A percentile compares a stretch with the other conserved stretches of the same genome.
phyloP scores from a whole-genome alignment of 2,888 invertebrate genomes.

The Tetropium fuscum region DNA sequence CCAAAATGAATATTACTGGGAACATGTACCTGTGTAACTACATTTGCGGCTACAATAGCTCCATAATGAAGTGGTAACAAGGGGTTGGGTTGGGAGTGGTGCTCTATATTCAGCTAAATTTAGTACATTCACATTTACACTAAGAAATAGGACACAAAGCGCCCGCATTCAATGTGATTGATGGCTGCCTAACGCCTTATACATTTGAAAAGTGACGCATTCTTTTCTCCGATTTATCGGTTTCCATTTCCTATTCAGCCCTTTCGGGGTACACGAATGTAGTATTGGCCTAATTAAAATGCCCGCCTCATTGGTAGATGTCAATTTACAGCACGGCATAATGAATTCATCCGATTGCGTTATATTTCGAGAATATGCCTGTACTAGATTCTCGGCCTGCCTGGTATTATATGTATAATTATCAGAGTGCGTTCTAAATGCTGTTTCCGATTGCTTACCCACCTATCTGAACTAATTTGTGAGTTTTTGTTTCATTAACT shows the following conservation, averaged over 20 bases:
- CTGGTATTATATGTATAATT: too few species aligned
- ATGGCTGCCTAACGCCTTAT: conserved; percentile 21
- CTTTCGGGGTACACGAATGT: conserved; percentile 8
- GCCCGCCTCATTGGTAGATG: not conserved
- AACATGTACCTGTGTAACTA: not conserved
- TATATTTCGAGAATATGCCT: too few species aligned
- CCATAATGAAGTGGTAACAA: not conserved
- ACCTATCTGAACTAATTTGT: too few species aligned
- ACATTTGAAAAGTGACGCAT: conserved; percentile 19
- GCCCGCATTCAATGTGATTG: conserved; percentile 21
- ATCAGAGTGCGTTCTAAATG: too few species aligned
- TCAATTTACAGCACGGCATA: not conserved
- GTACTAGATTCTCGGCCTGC: too few species aligned
- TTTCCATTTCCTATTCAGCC: conserved; percentile 17
- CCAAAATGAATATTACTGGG: too few species aligned
- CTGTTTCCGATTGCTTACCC: too few species aligned
- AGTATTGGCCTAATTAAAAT: conserved; percentile 15
- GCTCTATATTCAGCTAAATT: conserved; percentile 16
- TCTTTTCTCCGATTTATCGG: conserved; percentile 24
- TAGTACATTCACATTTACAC: conserved; percentile 16
- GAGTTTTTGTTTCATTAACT: too few species aligned
- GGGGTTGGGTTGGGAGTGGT: not conserved
- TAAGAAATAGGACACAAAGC: conserved; percentile 21
- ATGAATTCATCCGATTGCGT: too few species aligned
- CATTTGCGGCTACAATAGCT: not conserved